Evolutionary conservation across 2,797 vertebrate species (phyloP).

Genomic region (Eleutherodactylus coqui): DNA sequence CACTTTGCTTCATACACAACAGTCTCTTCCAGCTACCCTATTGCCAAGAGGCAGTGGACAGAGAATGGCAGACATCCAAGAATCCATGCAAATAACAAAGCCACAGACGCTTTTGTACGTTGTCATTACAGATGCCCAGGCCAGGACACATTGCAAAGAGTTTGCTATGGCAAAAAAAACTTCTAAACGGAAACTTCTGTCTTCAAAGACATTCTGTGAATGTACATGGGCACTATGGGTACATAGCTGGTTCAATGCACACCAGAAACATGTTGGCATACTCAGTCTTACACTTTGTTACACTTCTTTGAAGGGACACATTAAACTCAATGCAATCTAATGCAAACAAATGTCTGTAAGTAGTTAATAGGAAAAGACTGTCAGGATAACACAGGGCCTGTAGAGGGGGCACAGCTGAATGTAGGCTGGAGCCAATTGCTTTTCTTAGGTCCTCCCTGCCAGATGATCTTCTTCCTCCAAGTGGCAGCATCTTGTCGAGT

Average conservation of each 20-base stretch:
- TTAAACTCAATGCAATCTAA: neutral
- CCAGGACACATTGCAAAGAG: slow-evolving; percentile 6
- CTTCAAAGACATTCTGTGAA: slow-evolving; percentile 14
- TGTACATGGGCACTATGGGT: neutral
- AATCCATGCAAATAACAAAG: slow-evolving; percentile 29
- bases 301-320: neutral
- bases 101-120: slow-evolving; percentile 31
- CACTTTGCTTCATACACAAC: slow-evolving; percentile 24
- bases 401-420: too few species aligned
- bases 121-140: slow-evolving; percentile 10
- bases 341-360: neutral
- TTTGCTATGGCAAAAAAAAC: neutral
- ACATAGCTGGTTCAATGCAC: neutral
- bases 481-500: too few species aligned
- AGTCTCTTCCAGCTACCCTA: neutral
- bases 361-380: neutral
- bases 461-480: too few species aligned
- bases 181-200: neutral
- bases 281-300: neutral
- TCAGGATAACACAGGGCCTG: neutral
- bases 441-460: too few species aligned
- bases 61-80: slow-evolving; percentile 32
- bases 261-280: neutral
- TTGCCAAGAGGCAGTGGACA: slow-evolving; percentile 27
- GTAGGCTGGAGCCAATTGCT: too few species aligned